Conservation (phyloP, 2,888 invertebrate genomes). For the Invenusta paracnida region DNA sequence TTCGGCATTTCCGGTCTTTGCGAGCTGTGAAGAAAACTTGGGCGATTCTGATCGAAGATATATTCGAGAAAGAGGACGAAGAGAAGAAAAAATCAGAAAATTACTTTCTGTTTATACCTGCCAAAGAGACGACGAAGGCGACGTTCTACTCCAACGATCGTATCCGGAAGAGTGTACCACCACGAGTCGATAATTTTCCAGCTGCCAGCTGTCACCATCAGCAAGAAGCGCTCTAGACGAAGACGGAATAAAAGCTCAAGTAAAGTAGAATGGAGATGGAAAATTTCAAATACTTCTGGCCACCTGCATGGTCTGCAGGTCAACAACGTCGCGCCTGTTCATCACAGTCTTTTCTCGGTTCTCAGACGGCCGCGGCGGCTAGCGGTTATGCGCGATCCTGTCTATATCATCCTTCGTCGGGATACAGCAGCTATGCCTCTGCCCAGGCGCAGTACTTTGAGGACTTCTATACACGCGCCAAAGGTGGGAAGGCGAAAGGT, state of each 20-base stretch:
- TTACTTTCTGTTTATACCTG: too few relatives aligned
- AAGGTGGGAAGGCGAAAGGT: constrained; percentile 39
- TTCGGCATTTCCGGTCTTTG: background rate
- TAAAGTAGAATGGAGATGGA: constrained; percentile 34
- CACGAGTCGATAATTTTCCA: too few relatives aligned
- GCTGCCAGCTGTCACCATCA: too few relatives aligned
- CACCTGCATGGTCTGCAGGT: constrained; percentile 31
- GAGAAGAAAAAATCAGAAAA: too few relatives aligned
- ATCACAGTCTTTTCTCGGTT: constrained; percentile 26
- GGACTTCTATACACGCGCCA: constrained; percentile 37
- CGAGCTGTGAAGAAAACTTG: too few relatives aligned
- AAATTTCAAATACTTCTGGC: constrained; percentile 40
- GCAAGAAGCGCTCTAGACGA: background rate
- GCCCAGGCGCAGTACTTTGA: constrained; percentile 40
- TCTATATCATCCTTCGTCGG: constrained; percentile 14
- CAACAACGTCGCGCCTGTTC: constrained; percentile 9
- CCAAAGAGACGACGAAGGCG: too few relatives aligned
- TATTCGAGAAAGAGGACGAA: too few relatives aligned
- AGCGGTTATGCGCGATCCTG: constrained; percentile 31
- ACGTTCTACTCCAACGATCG: background rate
- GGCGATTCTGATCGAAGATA: background rate
- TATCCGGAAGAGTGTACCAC: too few relatives aligned
- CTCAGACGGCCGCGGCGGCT: constrained; percentile 23
- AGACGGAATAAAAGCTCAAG: background rate
- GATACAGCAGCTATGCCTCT: constrained; percentile 24